phyloP scores from a whole-genome alignment of 2,888 invertebrate genomes.

The Melangyna quadrimaculata region DNA sequence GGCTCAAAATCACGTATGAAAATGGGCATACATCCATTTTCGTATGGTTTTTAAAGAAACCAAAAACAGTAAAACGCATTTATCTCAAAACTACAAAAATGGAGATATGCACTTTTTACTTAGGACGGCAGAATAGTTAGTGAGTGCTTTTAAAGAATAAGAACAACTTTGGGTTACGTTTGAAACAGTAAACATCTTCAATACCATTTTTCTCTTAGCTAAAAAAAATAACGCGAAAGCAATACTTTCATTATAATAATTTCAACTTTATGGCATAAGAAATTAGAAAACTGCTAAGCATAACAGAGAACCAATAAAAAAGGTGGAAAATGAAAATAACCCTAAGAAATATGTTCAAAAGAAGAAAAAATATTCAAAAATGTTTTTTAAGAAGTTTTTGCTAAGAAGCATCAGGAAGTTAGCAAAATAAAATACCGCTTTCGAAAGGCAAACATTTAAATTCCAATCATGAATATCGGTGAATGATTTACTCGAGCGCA shows the following conservation, averaged over 20 bases:
- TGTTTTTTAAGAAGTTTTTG: constrained; percentile 15
- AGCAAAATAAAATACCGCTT: constrained; percentile 9
- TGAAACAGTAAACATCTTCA: constrained; percentile 13
- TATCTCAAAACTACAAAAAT: too few relatives aligned
- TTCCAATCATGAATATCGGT: constrained; percentile 69
- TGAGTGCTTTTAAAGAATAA: neutral
- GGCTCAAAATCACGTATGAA: too few relatives aligned
- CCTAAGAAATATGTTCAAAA: constrained; percentile 28
- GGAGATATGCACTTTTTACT: too few relatives aligned
- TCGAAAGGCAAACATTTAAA: constrained; percentile 64
- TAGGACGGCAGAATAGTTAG: too few relatives aligned
- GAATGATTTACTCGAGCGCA: constrained; percentile 57
- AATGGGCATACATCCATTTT: too few relatives aligned
- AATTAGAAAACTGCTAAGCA: constrained; percentile 66
- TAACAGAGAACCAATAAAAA: constrained; percentile 18
- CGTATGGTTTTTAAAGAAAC: too few relatives aligned
- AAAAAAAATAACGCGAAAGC: neutral
- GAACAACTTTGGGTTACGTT: neutral
- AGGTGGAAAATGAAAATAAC: neutral
- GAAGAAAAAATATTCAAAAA: constrained; percentile 31
- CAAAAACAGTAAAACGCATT: too few relatives aligned
- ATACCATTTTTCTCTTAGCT: neutral
- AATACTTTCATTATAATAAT: constrained; percentile 47
- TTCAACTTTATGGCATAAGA: constrained; percentile 60
- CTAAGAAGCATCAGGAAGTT: constrained; percentile 4